These are phyloP conservation scores for Rhabdomys dilectus DNA, from an alignment of 2,113 vertebrate genomes.

Conservation along the genomic window DNA sequence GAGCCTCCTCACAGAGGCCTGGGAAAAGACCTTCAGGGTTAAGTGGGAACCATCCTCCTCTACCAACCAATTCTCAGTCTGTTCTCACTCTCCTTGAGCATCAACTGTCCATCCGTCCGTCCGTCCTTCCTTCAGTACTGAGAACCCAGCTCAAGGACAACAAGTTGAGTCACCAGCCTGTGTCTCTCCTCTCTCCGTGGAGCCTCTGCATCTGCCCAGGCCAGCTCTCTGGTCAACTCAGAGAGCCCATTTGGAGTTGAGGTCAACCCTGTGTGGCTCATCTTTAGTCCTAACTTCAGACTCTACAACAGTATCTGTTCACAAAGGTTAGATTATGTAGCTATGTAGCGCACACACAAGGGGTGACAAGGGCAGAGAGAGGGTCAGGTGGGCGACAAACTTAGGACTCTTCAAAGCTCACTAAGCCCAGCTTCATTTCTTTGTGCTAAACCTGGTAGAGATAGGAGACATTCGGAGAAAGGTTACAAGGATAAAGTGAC, in stretches of 20 bases:
- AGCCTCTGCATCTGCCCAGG: not conserved
- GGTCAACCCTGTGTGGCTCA: not conserved
- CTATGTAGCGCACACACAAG: too few species aligned
- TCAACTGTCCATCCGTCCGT: not conserved
- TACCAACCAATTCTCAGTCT: fast-evolving
- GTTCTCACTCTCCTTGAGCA: fast-evolving
- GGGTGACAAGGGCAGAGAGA: not conserved
- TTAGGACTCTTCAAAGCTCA: not conserved
- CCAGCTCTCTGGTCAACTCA: too few species aligned
- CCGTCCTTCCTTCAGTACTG: too few species aligned
- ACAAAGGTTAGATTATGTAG: not conserved
- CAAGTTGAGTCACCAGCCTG: not conserved
- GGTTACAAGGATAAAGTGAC: not conserved
- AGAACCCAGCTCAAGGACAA: not conserved
- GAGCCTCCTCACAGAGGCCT: too few species aligned
- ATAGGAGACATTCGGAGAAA: not conserved
- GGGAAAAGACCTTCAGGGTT: not conserved
- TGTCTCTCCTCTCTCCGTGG: not conserved
- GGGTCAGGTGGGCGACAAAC: not conserved
- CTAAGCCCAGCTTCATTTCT: not conserved
- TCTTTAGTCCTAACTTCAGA: not conserved
- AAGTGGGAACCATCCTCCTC: not conserved
- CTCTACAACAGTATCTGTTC: not conserved
- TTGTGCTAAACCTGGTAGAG: not conserved
- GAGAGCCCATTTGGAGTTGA: not conserved